Evolutionary conservation across 1,140 invertebrate species (phyloP), one percentile per base, ranked within the genome.

Genomic region (Drosophila kanapiae): DNA sequence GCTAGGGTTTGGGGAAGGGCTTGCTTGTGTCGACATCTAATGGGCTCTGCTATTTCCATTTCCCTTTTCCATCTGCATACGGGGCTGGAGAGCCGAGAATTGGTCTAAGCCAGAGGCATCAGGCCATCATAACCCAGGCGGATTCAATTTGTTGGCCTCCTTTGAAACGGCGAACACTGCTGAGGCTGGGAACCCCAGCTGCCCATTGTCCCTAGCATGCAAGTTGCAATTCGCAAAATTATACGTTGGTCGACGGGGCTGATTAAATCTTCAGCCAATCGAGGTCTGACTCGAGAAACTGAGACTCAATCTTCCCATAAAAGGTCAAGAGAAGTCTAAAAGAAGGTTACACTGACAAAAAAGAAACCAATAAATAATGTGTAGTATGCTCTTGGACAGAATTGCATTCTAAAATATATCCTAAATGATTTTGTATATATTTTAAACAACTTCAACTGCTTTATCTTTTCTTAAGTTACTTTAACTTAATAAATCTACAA

Each of bases 141-240:
- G 43, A 84, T 81, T 90, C 85, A 90, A 90, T 90, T 88, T 90
- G 58, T 54, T 18, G 43, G 47, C 54, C 56, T 42, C 43, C 54
- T 51, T 51, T 72, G 51, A 72, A 60, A 23, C 10, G 5, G 29
- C 35, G 37, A 68, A 37, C 33, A 35, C 6, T 16, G 29, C 16
- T 5, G 35, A n/a, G 35, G 18, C 67, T 68, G 65, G 60, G 65
- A 48, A 49, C 60, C n/a, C 29, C 43, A 40, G 23, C 51, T 18
- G 62, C 38, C 62, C 67, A 51, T 70, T 70, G 62, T 70, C 37
- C 67, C 43, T 58, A 72, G 49, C 53, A 72, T 72, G 70, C 53
- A 72, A 16, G 53, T 65, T 75, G 51, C 70, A 76, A 58, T 67
- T 65, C 74, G 35, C 74, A 7, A 77, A 77, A 77, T 77, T 78